These are phyloP conservation scores for Perizoma affinitatum DNA, from an alignment of 2,888 invertebrate species.

Conservation along the genomic window DNA sequence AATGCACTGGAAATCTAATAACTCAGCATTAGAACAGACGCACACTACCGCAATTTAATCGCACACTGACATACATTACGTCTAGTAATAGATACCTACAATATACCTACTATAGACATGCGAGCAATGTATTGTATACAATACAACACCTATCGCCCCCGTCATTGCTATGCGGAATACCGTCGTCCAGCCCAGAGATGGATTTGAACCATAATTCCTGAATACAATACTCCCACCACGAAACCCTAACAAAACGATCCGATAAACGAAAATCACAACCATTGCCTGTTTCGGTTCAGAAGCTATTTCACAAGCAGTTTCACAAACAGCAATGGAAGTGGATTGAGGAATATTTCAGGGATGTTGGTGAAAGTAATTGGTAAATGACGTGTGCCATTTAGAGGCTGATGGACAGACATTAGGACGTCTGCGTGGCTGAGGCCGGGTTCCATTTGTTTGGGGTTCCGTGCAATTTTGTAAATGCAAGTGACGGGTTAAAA, in stretches of 20 bases:
- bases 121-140: constrained; percentile 26
- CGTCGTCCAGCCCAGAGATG: constrained; percentile 79
- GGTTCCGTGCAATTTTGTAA: constrained; percentile 74
- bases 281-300: constrained; percentile 41
- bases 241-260: constrained; percentile 9
- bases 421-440: constrained; percentile 77
- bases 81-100: constrained; percentile 17
- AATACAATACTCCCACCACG: constrained; percentile 57
- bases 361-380: constrained; percentile 58
- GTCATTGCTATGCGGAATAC: constrained; percentile 79
- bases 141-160: constrained; percentile 62
- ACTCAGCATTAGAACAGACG: constrained; percentile 49
- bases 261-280: constrained; percentile 38
- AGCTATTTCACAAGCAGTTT: background rate
- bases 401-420: constrained; percentile 80
- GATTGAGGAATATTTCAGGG: constrained; percentile 16
- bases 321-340: constrained; percentile 48
- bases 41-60: constrained; percentile 51
- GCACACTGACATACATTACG: constrained; percentile 24
- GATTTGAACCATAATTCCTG: constrained; percentile 80
- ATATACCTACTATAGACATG: no score
- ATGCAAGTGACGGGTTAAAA: constrained; percentile 69
- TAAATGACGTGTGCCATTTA: constrained; percentile 80
- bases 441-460: constrained; percentile 73
- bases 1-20: constrained; percentile 52